These are phyloP conservation scores for Tanypteryx hageni DNA, from an alignment of 2,888 invertebrate genomes.

Conservation along the genomic window DNA sequence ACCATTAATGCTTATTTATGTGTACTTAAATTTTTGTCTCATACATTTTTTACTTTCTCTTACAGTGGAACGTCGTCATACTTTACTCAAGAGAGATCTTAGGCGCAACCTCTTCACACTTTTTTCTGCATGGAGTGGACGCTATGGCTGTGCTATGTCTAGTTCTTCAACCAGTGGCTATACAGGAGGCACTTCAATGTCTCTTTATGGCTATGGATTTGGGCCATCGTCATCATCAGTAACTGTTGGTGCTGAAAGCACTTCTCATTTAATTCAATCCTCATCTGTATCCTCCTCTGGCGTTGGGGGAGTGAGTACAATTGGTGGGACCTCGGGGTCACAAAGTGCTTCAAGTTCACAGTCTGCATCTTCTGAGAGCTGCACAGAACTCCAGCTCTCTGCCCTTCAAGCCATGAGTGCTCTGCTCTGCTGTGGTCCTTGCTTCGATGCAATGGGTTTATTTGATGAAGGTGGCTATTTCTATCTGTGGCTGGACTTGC, in stretches of 20 bases:
- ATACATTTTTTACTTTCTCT: background rate
- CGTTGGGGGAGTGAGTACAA: conserved; percentile 61
- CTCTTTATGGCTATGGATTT: conserved; percentile 49
- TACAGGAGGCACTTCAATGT: conserved; percentile 59
- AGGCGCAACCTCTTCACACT: conserved; percentile 92
- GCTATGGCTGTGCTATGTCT: conserved; percentile 84
- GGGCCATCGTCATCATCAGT: conserved; percentile 30
- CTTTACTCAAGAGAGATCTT: conserved; percentile 90
- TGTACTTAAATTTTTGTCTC: too few relatives aligned
- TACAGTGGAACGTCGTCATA: conserved; percentile 91
- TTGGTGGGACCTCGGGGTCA: conserved; percentile 70
- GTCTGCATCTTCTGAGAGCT: conserved; percentile 73
- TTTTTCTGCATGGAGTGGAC: conserved; percentile 96
- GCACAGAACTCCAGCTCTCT: conserved; percentile 81
- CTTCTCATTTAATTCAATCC: background rate
- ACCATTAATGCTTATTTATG: too few relatives aligned
- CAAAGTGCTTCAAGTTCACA: conserved; percentile 72
- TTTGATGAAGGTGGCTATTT: conserved; percentile 92
- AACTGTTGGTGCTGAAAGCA: background rate
- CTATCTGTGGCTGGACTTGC: conserved; percentile 96
- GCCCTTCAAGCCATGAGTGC: conserved; percentile 96
- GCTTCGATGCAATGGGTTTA: conserved; percentile 90
- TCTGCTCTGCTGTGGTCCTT: conserved; percentile 95
- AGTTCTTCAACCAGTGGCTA: conserved; percentile 68
- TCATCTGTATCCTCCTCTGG: conserved; percentile 68